These are phyloP conservation scores for Stratiomys singularior DNA, from an alignment of 2,888 invertebrate species.

Conservation along the genomic window DNA sequence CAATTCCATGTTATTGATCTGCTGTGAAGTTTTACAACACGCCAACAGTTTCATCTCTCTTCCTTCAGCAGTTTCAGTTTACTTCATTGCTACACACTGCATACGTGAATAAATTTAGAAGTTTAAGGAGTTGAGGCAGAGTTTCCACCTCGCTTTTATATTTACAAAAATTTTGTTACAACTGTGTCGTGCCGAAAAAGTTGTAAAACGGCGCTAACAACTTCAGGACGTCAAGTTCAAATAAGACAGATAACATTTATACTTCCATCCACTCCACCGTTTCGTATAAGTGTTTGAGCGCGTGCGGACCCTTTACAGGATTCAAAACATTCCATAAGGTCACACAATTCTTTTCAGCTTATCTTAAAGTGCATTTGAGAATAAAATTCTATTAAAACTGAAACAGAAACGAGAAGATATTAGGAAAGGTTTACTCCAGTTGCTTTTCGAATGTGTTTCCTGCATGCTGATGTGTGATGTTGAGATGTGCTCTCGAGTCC, in stretches of 20 bases:
- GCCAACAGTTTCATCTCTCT: slow-evolving; percentile 22
- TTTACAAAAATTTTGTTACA: no score
- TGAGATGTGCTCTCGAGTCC: no score
- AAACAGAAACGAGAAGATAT: slow-evolving; percentile 26
- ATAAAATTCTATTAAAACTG: slow-evolving; percentile 51
- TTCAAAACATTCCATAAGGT: slow-evolving; percentile 8
- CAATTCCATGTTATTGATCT: slow-evolving; percentile 27
- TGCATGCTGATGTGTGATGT: no score
- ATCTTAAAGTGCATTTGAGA: slow-evolving; percentile 51
- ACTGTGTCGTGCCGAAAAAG: no score
- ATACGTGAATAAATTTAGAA: no score
- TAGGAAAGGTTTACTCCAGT: not conserved
- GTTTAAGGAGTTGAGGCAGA: no score
- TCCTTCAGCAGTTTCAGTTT: not conserved
- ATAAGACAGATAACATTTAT: no score
- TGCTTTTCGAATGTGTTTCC: not conserved
- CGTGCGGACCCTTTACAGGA: slow-evolving; percentile 12
- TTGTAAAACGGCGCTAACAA: no score
- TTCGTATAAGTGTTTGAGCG: not conserved
- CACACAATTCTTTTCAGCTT: slow-evolving; percentile 35
- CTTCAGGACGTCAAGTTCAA: no score
- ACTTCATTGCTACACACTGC: not conserved
- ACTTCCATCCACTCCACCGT: not conserved
- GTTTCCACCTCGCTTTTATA: no score
- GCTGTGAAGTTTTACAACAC: slow-evolving; percentile 11